Percentiles rank a stretch among this genome's conserved stretches.
Evolutionary conservation across 2,888 invertebrate species (phyloP).

Genomic region (Eulithis prunata): DNA sequence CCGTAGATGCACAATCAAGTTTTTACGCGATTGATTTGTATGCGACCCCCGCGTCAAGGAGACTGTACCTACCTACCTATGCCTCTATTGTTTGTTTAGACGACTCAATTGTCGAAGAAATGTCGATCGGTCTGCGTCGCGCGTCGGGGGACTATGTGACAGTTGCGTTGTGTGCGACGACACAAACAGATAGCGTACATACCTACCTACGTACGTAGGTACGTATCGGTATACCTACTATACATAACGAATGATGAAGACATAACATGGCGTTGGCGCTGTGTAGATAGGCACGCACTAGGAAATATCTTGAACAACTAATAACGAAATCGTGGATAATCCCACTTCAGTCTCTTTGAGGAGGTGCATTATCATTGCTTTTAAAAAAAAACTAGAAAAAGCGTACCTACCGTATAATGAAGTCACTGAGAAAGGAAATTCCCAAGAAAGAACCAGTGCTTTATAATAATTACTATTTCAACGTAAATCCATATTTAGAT

Average conservation of each 20-base stretch:
- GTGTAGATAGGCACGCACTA: constrained; percentile 7
- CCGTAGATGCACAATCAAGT: constrained; percentile 35
- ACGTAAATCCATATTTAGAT: background rate
- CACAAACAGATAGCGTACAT: constrained; percentile 9
- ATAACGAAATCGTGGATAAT: background rate
- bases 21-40: constrained; percentile 38
- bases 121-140: constrained; percentile 17
- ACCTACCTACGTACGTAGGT: background rate
- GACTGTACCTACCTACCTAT: constrained; percentile 19
- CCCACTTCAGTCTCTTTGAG: background rate
- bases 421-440: too few species aligned
- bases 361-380: background rate
- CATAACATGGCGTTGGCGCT: constrained; percentile 1
- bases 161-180: constrained; percentile 3
- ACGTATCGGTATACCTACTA: too few species aligned
- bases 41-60: constrained; percentile 34
- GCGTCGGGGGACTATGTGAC: constrained; percentile 12
- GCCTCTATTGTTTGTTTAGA: constrained; percentile 26
- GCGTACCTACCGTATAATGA: too few species aligned
- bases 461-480: background rate
- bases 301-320: constrained; percentile 9
- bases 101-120: constrained; percentile 25
- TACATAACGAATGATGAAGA: constrained; percentile 9
- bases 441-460: background rate
- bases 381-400: background rate